phyloP scores from a whole-genome alignment of 2,113 vertebrate genomes.

The Zosterops japonicus region DNA sequence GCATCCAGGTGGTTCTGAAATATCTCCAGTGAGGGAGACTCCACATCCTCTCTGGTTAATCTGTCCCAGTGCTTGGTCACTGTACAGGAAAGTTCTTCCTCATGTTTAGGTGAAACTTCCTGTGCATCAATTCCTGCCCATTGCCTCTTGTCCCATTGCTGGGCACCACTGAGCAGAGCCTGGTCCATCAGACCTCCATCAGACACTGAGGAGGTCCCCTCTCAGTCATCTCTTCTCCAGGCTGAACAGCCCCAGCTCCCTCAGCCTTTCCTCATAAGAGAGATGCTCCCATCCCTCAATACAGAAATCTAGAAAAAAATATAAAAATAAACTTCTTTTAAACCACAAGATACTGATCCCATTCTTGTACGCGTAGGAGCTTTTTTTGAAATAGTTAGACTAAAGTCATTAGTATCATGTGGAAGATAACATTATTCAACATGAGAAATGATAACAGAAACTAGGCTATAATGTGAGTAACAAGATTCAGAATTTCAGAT shows the following conservation, averaged over 20 bases:
- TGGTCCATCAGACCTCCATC: neutral
- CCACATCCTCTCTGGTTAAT: neutral
- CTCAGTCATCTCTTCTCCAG: fast-evolving
- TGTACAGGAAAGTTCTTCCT: neutral
- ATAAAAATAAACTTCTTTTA: neutral
- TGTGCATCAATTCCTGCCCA: fast-evolving
- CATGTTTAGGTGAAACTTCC: neutral
- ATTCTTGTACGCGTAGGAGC: neutral
- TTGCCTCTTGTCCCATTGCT: neutral
- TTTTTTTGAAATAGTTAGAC: neutral
- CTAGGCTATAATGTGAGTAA: neutral
- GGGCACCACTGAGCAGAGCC: neutral
- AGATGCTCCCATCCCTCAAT: neutral
- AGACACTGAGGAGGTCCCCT: fast-evolving
- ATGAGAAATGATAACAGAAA: neutral
- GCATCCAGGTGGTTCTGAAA: neutral
- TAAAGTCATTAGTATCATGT: neutral
- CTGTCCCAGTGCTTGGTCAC: fast-evolving
- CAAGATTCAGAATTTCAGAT: neutral
- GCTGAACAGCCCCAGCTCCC: neutral
- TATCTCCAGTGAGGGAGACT: neutral
- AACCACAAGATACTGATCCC: neutral
- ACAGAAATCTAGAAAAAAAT: neutral
- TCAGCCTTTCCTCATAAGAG: neutral
- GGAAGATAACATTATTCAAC: neutral